Evolutionary conservation across 2,113 vertebrate species (phyloP).

Genomic region (Urocolius indicus): DNA sequence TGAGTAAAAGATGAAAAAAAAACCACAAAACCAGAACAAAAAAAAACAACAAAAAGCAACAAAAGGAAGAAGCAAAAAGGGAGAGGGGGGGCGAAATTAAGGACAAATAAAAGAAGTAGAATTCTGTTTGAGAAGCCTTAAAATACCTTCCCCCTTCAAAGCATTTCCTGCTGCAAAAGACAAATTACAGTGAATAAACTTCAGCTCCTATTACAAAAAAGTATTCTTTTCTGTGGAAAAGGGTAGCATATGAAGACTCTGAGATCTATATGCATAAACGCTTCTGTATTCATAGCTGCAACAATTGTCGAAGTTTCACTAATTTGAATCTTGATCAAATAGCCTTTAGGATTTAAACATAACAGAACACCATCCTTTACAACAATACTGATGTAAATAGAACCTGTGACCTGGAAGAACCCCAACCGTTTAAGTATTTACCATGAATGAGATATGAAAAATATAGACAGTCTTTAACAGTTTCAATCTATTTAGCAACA

Average conservation of each 20-base stretch:
- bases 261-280: background rate
- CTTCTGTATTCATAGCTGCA: background rate
- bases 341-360: background rate
- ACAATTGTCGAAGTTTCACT: background rate
- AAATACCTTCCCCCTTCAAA: background rate
- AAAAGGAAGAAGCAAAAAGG: background rate
- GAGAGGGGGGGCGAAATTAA: background rate
- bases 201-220: background rate
- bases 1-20: background rate
- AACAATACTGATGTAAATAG: background rate
- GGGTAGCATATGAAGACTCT: background rate
- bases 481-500: background rate
- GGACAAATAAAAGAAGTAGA: background rate
- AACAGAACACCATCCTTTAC: background rate
- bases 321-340: background rate
- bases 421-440: background rate
- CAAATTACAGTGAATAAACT: background rate
- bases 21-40: accelerated
- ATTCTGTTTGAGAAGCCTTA: background rate
- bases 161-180: background rate
- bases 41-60: background rate
- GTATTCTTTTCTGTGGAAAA: background rate
- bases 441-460: background rate
- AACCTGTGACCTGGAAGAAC: background rate
- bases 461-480: background rate